A percentile compares a stretch with the other conserved stretches of the same genome.
phyloP scores from a whole-genome alignment of 2,113 vertebrate species.

The Boulengeromyrus knoepffleri region DNA sequence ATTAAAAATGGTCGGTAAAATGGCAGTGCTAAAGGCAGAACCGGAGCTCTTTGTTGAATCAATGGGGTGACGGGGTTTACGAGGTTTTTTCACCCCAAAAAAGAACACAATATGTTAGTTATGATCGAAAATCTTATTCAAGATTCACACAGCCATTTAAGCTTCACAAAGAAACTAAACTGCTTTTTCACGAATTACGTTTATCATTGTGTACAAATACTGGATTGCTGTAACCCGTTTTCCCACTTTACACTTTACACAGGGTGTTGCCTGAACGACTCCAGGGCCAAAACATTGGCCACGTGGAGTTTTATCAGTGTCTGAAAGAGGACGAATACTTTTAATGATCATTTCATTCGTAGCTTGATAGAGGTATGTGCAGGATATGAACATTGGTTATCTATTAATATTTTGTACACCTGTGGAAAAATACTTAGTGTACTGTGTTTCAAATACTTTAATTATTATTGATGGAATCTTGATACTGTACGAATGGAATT shows the following conservation, averaged over 20 bases:
- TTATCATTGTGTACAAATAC: background rate
- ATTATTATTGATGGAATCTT: background rate
- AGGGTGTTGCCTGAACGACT: conserved; percentile 15
- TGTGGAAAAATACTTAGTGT: background rate
- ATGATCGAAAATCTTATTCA: background rate
- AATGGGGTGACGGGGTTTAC: background rate
- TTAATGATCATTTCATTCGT: background rate
- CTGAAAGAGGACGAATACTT: background rate
- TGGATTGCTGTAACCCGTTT: background rate
- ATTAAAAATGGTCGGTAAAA: conserved; percentile 33
- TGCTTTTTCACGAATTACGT: background rate
- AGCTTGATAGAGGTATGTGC: background rate
- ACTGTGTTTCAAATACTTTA: background rate
- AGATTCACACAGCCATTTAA: background rate
- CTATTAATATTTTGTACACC: background rate
- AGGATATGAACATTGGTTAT: background rate
- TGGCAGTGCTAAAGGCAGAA: background rate
- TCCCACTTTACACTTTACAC: background rate
- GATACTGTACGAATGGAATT: background rate
- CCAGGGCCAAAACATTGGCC: conserved; percentile 29
- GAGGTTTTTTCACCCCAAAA: background rate
- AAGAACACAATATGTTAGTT: background rate
- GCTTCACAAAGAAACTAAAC: background rate
- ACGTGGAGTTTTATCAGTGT: conserved; percentile 19
- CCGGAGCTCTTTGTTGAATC: conserved; percentile 12